Evolutionary conservation across 1,140 invertebrate species (phyloP), one percentile per base, ranked within the genome.

Genomic region (Sarcophaga peregrina): DNA sequence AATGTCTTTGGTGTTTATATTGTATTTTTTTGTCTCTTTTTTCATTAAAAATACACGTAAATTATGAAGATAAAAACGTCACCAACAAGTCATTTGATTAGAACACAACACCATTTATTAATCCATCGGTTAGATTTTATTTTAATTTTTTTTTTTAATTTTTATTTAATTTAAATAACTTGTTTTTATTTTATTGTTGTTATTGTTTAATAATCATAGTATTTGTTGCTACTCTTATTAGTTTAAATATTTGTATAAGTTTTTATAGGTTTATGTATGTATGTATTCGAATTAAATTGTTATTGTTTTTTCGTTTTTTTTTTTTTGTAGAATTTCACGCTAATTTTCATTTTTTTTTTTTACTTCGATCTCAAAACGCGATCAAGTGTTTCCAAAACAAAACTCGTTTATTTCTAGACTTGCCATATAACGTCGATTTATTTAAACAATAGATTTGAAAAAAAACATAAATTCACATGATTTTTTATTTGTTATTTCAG

Each of bases 111-210:
- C 25, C 25, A 37, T 37, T 37, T 37, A 37, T 37, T 37, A 37
- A 37, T 37, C 25, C 25, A 37, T 2, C 25, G 25, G 25, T 37
- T 37, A 37, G 25, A 37, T 37, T 37, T 37, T 37, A 37, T 4
- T 37, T 37, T 37, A 37, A 37, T 37, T 37, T 37, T 37, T 62
- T 5, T 15, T 7, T 62, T 7, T 52, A 52, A 52, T 1, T n/a
- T n/a, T n/a, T n/a, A n/a, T n/a, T n/a, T n/a, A n/a, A n/a, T n/a
- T n/a, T 52, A 52, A 8, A 52, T 50, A 78, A 50, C 75, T 78
- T 13, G 75, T 78, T 78, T 76, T 78, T 50, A 78, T 50, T 78
- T 45, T 20, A 52, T 78, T 78, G 25, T 45, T 45, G 7, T 74
- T 50, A n/a, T n/a, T 76, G 25, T 37, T 37, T 37, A 37, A 37